Evolutionary conservation across 2,113 vertebrate genomes (phyloP).

Genomic region (Brachypodius melanocephalos): DNA sequence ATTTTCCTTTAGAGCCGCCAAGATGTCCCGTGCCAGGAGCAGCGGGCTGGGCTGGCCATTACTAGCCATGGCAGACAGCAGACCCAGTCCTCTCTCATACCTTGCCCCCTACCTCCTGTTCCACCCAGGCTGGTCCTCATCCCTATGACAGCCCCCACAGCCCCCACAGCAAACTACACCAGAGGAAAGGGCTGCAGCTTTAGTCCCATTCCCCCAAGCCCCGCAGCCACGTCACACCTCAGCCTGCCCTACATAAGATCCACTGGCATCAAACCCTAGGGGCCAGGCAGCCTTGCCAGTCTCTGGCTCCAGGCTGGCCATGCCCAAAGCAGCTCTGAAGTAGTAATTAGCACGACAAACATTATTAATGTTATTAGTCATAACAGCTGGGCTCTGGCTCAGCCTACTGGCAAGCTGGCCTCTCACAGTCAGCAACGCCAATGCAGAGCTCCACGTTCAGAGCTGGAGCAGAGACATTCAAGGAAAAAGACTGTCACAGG

Average conservation of each 20-base stretch:
- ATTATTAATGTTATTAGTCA: not conserved
- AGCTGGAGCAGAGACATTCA: not conserved
- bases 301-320: not conserved
- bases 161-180: not conserved
- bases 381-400: not conserved
- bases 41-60: not conserved
- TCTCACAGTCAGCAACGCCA: not conserved
- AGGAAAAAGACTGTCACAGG: not conserved
- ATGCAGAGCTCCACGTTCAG: not conserved
- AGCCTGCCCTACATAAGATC: not conserved
- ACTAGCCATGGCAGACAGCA: not conserved
- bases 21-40: constrained; percentile 5
- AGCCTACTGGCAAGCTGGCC: not conserved
- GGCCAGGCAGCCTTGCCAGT: not conserved
- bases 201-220: not conserved
- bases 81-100: not conserved
- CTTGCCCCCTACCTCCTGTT: not conserved
- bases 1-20: constrained; percentile 5
- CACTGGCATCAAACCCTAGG: not conserved
- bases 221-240: rapidly evolving
- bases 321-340: not conserved
- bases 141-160: rapidly evolving
- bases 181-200: not conserved
- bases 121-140: not conserved
- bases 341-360: constrained; percentile 46